Percentiles rank a stretch among this genome's conserved stretches.
Conservation (phyloP, 2,888 invertebrate species). For the Chorisops tibialis region DNA sequence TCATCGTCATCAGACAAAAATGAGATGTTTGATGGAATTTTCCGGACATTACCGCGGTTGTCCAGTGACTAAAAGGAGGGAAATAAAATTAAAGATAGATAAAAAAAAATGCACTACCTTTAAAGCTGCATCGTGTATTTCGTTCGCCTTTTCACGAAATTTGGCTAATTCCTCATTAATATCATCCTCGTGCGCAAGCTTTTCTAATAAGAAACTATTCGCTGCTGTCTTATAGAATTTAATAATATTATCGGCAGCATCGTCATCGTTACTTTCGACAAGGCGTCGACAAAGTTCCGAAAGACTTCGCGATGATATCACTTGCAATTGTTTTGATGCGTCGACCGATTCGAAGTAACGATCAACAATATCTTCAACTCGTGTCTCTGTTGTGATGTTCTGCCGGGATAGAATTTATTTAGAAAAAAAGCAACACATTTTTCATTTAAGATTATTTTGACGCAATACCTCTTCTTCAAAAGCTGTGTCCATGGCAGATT, state of each 20-base stretch:
- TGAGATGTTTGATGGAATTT: conserved; percentile 6
- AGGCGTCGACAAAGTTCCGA: conserved; percentile 69
- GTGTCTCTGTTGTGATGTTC: conserved; percentile 36
- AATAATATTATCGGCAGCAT: conserved; percentile 56
- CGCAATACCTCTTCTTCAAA: conserved; percentile 39
- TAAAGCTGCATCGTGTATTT: conserved; percentile 26
- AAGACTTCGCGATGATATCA: conserved; percentile 72
- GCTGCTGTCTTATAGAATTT: conserved; percentile 54
- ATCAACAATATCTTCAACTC: conserved; percentile 60
- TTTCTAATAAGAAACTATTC: conserved; percentile 54
- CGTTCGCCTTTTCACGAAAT: conserved; percentile 46
- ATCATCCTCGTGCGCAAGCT: conserved; percentile 53
- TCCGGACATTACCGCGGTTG: conserved; percentile 21
- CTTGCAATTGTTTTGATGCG: conserved; percentile 58
- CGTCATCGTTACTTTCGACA: conserved; percentile 61
- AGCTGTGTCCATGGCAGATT: conserved; percentile 43
- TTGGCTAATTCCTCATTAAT: conserved; percentile 54
- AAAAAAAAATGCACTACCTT: conserved; percentile 22
- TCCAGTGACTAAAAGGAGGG: conserved; percentile 34
- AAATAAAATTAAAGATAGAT: too few species aligned
- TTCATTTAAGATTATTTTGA: neutral
- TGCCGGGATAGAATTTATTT: too few species aligned
- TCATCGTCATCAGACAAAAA: conserved; percentile 50
- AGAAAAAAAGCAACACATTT: neutral
- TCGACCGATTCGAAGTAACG: conserved; percentile 58